These are phyloP conservation scores for Setophaga kirtlandii DNA, from an alignment of 2,113 vertebrate species.

Conservation along the genomic window DNA sequence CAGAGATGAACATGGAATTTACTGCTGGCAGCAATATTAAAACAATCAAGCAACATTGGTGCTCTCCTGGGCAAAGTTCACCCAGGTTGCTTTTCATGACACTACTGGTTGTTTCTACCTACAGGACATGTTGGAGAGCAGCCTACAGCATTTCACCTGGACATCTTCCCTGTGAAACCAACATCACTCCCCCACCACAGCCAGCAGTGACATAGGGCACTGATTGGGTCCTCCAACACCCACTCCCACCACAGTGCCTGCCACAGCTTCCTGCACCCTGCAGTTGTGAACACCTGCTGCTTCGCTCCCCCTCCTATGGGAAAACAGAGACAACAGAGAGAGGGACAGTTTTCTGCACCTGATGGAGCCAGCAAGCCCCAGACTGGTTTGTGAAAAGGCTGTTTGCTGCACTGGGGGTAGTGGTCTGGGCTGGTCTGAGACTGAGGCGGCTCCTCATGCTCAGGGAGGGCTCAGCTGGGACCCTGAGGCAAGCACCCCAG, in stretches of 20 bases:
- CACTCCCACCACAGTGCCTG: fast-evolving
- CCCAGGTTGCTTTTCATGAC: not conserved
- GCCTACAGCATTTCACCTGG: not conserved
- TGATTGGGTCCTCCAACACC: not conserved
- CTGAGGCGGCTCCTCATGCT: not conserved
- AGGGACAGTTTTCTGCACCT: no score
- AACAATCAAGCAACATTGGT: not conserved
- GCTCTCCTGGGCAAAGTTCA: not conserved
- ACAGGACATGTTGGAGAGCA: not conserved
- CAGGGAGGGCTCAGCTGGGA: fast-evolving
- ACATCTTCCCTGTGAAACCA: not conserved
- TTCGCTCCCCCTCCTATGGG: not conserved
- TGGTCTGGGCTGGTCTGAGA: not conserved
- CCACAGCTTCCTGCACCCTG: not conserved
- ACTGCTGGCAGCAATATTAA: not conserved
- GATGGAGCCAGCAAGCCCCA: not conserved
- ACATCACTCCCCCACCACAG: not conserved
- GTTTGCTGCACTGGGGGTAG: not conserved
- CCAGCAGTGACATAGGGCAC: fast-evolving
- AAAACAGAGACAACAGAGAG: not conserved
- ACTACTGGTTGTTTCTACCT: not conserved
- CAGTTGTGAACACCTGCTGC: not conserved
- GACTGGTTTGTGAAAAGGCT: not conserved
- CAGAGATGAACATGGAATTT: not conserved
- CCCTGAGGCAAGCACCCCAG: not conserved